Percentiles rank a stretch among this genome's conserved stretches.
phyloP scores from a whole-genome alignment of 1,140 invertebrate species.

The Zaprionus davidi region DNA sequence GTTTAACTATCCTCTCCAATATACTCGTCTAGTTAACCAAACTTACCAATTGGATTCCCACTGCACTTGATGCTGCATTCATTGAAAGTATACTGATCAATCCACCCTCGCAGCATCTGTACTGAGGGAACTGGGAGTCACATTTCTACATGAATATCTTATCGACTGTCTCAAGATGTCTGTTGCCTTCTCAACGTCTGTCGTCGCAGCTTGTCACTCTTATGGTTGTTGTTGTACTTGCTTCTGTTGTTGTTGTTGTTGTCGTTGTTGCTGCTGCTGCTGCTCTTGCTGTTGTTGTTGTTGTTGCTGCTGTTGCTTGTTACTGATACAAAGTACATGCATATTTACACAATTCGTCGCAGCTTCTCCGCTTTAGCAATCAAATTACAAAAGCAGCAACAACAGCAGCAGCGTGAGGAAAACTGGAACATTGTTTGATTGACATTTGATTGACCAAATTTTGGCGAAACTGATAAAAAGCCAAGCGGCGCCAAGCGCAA shows the following conservation, averaged over 20 bases:
- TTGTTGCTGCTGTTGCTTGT: conserved; percentile 30
- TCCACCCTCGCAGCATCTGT: conserved; percentile 60
- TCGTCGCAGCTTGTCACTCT: conserved; percentile 28
- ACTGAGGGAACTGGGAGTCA: background rate
- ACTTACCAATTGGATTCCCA: too few species aligned
- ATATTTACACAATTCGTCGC: conserved; percentile 81
- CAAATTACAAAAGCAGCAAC: conserved; percentile 69
- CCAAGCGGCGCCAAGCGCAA: conserved; percentile 63
- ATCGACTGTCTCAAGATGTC: conserved; percentile 44
- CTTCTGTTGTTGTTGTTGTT: conserved; percentile 41
- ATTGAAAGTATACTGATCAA: background rate
- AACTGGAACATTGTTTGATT: conserved; percentile 78
- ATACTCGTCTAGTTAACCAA: too few species aligned
- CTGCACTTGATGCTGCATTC: background rate
- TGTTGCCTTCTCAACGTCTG: conserved; percentile 4
- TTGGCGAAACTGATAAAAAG: conserved; percentile 66
- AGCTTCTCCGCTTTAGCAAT: conserved; percentile 83
- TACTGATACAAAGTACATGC: conserved; percentile 76
- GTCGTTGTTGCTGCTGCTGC: conserved; percentile 25
- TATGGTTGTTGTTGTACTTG: conserved; percentile 37
- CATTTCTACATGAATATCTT: conserved; percentile 55
- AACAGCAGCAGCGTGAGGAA: conserved; percentile 43
- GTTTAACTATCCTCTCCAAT: too few species aligned
- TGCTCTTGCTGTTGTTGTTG: conserved; percentile 20
- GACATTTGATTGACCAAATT: conserved; percentile 79